Base-by-base conservation (phyloP, 2,888 invertebrate genomes). In the Pterobdella sp. region DNA sequence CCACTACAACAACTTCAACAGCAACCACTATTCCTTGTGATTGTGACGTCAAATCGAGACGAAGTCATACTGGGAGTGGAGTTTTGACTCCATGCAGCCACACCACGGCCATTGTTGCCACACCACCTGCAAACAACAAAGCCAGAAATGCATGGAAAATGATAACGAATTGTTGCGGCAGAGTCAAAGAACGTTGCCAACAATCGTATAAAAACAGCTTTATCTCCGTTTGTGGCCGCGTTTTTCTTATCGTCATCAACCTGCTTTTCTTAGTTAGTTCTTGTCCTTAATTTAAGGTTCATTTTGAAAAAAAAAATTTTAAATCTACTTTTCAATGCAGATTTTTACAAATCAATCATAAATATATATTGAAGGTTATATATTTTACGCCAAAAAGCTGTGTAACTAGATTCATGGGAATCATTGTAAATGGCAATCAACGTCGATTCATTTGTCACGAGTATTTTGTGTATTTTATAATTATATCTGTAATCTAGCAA, bases 211-310 rank as follows among this genome's bases (percentile, higher is more conserved):
- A 32, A 14, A 71, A 71, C 63, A 71, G 52, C 31, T 63, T 71
- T 42, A 29, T 71, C 4, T 73, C 73, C 7, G 69, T 68, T 29
- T 73, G 73, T 64, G 68, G 60, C 22, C 35, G 73, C 36, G 64
- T 69, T 35, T 73, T 73, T 49, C 73, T 73, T 64, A 49, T 73
- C 32, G 69, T 73, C 60, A 60, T 73, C 42, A 73, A 73, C 42
- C 68, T 73, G 29, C 42, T 73, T 26, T 73, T 73, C 56, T 68
- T 73, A 42, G 73, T 73, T 7, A 36, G 73, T 65, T 3, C 26
- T 32, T n/a, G 0, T 4, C 26, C n/a, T 1, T 64, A 26, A 10
- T 64, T 64, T 64, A n/a, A n/a, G n/a, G n/a, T n/a, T n/a, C n/a
- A n/a, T n/a, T n/a, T n/a, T n/a, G n/a, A n/a, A n/a, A n/a, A n/a